Conservation (phyloP, 2,113 vertebrate genomes). For the Trogon melanurus region DNA sequence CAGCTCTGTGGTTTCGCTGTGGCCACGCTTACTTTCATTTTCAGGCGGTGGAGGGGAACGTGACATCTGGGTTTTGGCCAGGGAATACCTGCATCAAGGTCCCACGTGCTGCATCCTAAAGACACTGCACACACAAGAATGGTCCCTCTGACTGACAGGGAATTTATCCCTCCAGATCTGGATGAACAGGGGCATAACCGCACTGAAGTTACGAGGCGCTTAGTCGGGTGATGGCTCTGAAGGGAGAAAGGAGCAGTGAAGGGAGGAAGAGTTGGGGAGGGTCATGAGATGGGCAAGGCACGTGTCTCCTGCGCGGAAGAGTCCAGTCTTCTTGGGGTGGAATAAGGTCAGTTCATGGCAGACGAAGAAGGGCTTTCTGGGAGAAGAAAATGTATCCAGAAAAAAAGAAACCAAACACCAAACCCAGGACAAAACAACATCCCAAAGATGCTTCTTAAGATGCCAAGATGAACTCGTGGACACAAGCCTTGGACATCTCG, state of each 20-base stretch:
- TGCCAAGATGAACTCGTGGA: rapidly evolving
- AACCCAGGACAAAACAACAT: neutral
- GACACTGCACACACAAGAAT: neutral
- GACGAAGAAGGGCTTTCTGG: neutral
- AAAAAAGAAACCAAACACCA: neutral
- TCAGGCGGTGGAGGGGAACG: neutral
- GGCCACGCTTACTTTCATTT: neutral
- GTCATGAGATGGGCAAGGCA: neutral
- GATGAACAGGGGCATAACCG: neutral
- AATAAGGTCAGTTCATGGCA: neutral
- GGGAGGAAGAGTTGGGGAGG: neutral
- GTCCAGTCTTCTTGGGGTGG: neutral
- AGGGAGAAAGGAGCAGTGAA: neutral
- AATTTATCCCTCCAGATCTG: neutral
- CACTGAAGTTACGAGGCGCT: neutral
- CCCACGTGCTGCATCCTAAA: neutral
- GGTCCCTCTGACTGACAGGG: neutral
- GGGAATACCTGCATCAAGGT: neutral
- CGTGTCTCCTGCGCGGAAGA: neutral
- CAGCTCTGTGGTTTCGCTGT: neutral
- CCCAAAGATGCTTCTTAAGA: neutral
- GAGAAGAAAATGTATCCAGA: neutral
- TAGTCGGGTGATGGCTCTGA: neutral
- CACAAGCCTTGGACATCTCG: neutral
- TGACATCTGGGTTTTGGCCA: neutral